Conservation (phyloP, 2,113 vertebrate genomes). For the Mirounga angustirostris region DNA sequence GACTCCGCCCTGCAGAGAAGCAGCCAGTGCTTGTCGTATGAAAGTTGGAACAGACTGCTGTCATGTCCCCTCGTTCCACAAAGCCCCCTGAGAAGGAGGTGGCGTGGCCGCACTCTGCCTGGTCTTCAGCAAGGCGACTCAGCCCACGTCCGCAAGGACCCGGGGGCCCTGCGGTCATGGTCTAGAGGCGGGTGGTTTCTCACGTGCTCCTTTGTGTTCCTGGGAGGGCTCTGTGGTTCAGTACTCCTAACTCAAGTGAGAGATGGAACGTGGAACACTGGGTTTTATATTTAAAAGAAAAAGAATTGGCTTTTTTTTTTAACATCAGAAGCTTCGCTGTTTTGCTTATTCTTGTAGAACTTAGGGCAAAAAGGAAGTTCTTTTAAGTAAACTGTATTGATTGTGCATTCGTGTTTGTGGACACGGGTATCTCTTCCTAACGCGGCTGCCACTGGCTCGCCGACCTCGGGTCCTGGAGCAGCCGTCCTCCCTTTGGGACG, state of each 20-base stretch:
- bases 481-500: too few species aligned
- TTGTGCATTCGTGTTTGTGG: neutral
- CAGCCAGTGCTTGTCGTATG: neutral
- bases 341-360: neutral
- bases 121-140: neutral
- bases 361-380: neutral
- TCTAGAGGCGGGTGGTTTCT: neutral
- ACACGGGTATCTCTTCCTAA: neutral
- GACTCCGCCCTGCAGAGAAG: neutral
- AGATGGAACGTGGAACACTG: neutral
- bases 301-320: too few species aligned
- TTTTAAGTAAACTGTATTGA: neutral
- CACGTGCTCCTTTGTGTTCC: neutral
- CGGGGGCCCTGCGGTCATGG: neutral
- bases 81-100: neutral
- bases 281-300: neutral
- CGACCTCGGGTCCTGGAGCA: rapidly evolving
- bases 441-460: neutral
- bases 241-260: neutral
- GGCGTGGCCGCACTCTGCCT: neutral
- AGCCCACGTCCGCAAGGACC: too few species aligned
- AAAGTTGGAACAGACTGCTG: neutral
- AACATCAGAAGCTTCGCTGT: neutral
- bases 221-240: neutral
- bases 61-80: neutral